Conservation (phyloP, 2,113 vertebrate species). For the Eubucco bourcierii region DNA sequence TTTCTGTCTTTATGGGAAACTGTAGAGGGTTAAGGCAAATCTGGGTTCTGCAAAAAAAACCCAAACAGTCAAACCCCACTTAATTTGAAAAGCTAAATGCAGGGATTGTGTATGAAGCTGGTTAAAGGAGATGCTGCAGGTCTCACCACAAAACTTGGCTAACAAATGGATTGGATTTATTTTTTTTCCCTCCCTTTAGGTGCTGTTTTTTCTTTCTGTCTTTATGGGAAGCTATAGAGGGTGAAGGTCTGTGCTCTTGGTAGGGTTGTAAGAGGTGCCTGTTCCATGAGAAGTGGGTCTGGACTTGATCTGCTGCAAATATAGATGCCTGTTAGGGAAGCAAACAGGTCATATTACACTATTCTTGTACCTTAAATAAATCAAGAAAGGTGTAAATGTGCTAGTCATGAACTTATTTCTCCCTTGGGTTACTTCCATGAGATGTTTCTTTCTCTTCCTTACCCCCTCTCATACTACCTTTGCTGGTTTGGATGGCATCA, state of each 20-base stretch:
- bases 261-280: neutral
- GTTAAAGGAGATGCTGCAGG: neutral
- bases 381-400: slow-evolving; percentile 71
- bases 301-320: slow-evolving; percentile 47
- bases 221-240: neutral
- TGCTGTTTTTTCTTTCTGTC: accelerated
- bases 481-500: slow-evolving; percentile 6
- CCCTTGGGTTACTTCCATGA: slow-evolving; percentile 44
- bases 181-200: neutral
- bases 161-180: neutral
- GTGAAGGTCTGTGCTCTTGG: neutral
- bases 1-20: no score
- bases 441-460: slow-evolving; percentile 49
- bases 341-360: slow-evolving; percentile 52
- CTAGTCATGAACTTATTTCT: slow-evolving; percentile 52
- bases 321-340: slow-evolving; percentile 48
- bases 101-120: accelerated
- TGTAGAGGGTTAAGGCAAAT: no score
- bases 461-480: neutral
- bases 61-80: no score
- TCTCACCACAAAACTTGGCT: neutral
- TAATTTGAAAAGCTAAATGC: accelerated
- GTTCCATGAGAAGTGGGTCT: neutral
- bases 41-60: neutral
- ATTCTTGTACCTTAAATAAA: slow-evolving; percentile 64